Evolutionary conservation across 1,140 invertebrate genomes (phyloP), one percentile per base, ranked within the genome.

Genomic region (Vanessa atalanta): DNA sequence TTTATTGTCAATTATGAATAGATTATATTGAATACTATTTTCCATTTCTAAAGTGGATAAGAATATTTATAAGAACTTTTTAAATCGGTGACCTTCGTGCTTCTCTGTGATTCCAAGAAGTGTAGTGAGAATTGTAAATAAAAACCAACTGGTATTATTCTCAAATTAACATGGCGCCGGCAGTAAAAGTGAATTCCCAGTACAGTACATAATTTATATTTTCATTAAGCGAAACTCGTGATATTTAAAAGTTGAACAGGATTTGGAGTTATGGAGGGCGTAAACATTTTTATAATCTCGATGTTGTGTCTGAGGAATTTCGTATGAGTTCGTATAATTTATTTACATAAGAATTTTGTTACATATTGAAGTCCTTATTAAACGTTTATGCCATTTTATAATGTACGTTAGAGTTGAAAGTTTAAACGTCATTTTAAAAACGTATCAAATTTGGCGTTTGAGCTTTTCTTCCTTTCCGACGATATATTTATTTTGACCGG

Each of bases 121-220:
- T 23, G 0, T 2, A 57, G 16, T 37, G 13, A 13, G 3, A 6
- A 4, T 31, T 11, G 31, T 43, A 61, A 31, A 61, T 61, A 61
- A 61, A 37, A 61, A 37, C 31, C 55, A 16, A 26, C 23, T 57
- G 57, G 53, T 23, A 57, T 61, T 61, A 61, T 61, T 61, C 57
- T n/a, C 57, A 37, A 61, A 61, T 61, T 61, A 61, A 61, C 57
- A 37, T 37, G 66, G 66, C 66, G 66, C 55, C 31, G 51, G 47
- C 47, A 20, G 43, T 70, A 70, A 70, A 68, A 70, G 47, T 11
- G 68, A 70, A 43, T 50, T 47, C 63, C 14, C 55, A 50, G 57
- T 70, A 31, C 43, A 14, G 20, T 70, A 70, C 57, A 70, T 70
- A 63, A 70, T 60, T 70, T 63, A 70, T 70, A 70, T 63, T 70